phyloP scores from a whole-genome alignment of 1,140 invertebrate species.

The Forficula auricularia region DNA sequence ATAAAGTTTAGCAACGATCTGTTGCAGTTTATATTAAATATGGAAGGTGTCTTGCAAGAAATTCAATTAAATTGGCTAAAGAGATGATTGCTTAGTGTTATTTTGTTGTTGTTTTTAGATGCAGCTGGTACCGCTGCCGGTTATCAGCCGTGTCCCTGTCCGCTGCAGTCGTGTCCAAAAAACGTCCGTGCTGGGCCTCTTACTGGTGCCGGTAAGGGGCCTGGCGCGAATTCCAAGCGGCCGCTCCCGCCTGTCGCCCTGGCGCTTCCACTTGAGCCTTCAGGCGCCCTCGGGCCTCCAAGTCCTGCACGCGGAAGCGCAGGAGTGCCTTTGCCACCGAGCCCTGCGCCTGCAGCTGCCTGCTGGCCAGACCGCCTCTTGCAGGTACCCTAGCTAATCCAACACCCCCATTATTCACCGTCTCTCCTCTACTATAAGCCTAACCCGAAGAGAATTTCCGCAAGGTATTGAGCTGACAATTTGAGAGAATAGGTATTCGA shows the following conservation, averaged over 20 bases:
- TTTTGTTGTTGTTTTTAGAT: too few species aligned
- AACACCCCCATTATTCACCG: constrained; percentile 4
- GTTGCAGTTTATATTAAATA: too few species aligned
- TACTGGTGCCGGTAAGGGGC: constrained; percentile 70
- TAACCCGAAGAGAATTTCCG: too few species aligned
- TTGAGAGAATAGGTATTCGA: too few species aligned
- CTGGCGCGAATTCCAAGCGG: constrained; percentile 23
- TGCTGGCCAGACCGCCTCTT: too few species aligned
- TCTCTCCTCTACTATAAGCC: too few species aligned
- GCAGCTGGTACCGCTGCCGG: constrained; percentile 34
- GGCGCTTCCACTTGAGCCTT: constrained; percentile 39
- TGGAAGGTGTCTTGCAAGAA: too few species aligned
- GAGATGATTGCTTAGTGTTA: too few species aligned
- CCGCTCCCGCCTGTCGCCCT: constrained; percentile 37
- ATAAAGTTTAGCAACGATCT: too few species aligned
- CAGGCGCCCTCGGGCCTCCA: constrained; percentile 40
- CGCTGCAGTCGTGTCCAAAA: constrained; percentile 84
- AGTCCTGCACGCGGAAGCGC: constrained; percentile 45
- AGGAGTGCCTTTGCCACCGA: constrained; percentile 35
- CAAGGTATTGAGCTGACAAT: too few species aligned
- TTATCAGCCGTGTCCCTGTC: constrained; percentile 58
- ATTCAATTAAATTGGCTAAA: too few species aligned
- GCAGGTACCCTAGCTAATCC: too few species aligned
- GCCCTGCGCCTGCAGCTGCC: constrained; percentile 19
- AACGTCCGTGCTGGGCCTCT: constrained; percentile 90